Conservation (phyloP, 2,113 vertebrate species). For the Rostratula benghalensis region DNA sequence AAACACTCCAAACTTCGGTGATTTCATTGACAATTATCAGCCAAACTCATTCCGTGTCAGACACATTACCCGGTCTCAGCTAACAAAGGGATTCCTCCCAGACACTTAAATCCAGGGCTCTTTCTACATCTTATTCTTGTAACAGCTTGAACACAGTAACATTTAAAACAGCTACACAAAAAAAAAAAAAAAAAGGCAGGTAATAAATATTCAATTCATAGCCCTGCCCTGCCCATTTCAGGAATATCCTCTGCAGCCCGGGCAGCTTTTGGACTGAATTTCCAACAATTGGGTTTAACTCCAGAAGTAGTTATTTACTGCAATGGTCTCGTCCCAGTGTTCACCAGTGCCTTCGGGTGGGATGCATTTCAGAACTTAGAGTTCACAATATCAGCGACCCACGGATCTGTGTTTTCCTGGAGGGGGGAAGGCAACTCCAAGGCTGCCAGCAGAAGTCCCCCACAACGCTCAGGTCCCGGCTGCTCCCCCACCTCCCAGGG, state of each 20-base stretch:
- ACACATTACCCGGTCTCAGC: not conserved
- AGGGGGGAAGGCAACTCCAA: too few species aligned
- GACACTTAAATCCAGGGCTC: not conserved
- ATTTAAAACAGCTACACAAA: not conserved
- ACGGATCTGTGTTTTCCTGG: not conserved
- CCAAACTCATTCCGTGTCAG: not conserved
- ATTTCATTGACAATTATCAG: not conserved
- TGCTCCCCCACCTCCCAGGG: not conserved
- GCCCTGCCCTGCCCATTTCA: not conserved
- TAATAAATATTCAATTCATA: not conserved
- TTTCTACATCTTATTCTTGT: not conserved
- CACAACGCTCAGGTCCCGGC: rapidly evolving
- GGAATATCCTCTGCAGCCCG: not conserved
- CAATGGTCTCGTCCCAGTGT: not conserved
- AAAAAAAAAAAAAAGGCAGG: not conserved
- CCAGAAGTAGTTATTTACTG: not conserved
- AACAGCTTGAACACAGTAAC: not conserved
- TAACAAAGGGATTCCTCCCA: not conserved
- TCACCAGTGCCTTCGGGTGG: rapidly evolving
- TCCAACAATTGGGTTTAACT: rapidly evolving
- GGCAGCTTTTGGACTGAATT: not conserved
- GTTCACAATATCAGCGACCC: not conserved
- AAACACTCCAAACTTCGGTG: not conserved
- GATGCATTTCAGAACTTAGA: not conserved
- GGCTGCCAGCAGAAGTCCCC: not conserved